Evolutionary conservation across 2,113 vertebrate species (phyloP).

Genomic region (Syngnathoides biaculeatus): DNA sequence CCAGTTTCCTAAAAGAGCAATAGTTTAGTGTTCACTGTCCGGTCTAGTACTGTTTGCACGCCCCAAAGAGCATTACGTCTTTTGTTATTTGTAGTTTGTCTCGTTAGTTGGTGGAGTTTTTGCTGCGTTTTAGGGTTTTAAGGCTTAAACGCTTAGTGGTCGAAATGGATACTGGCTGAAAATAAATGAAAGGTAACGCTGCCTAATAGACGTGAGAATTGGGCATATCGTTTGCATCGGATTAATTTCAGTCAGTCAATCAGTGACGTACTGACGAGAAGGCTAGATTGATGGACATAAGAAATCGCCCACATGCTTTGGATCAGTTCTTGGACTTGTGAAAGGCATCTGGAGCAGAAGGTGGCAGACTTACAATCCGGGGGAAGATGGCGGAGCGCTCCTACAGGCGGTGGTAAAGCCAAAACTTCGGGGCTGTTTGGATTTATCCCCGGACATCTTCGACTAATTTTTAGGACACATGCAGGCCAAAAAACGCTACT

Average conservation of each 20-base stretch:
- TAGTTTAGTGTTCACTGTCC: constrained; percentile 37
- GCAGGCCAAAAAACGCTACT: constrained; percentile 99
- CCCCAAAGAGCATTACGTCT: neutral
- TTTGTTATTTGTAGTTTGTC: neutral
- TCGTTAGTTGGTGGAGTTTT: neutral
- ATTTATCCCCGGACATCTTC: constrained; percentile 77
- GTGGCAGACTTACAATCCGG: constrained; percentile 82
- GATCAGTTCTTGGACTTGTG: constrained; percentile 83
- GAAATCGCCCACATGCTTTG: constrained; percentile 93
- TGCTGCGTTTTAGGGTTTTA: neutral
- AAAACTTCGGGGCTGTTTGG: constrained; percentile 77
- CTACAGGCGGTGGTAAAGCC: constrained; percentile 80
- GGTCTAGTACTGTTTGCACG: constrained; percentile 26
- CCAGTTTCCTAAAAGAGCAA: constrained; percentile 33
- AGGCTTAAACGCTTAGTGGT: neutral
- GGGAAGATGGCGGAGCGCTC: constrained; percentile 88
- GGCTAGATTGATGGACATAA: constrained; percentile 75
- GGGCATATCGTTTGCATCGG: neutral
- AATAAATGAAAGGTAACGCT: constrained; percentile 11
- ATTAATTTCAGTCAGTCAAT: constrained; percentile 21
- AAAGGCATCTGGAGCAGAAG: constrained; percentile 81
- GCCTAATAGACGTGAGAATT: constrained; percentile 11
- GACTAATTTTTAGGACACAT: constrained; percentile 85
- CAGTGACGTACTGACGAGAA: constrained; percentile 71
- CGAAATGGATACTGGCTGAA: constrained; percentile 7